A percentile compares a stretch with the other conserved stretches of the same genome.
Conservation (phyloP, 2,113 vertebrate species). For the Aegypius monachus region DNA sequence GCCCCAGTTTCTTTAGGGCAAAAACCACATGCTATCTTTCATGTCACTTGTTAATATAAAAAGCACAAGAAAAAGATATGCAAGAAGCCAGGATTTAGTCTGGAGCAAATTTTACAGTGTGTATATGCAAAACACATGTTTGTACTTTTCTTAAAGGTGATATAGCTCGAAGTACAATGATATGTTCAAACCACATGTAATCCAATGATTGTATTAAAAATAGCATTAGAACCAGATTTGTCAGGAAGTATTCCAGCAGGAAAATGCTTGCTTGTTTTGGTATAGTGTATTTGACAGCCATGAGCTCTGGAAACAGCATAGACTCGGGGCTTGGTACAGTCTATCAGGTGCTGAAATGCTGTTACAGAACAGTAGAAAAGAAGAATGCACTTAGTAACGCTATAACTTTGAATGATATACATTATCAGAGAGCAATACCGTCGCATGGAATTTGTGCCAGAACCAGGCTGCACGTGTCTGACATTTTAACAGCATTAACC, state of each 20-base stretch:
- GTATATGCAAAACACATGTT: neutral
- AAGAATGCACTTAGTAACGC: constrained; percentile 37
- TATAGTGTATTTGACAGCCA: neutral
- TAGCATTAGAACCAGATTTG: neutral
- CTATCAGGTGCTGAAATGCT: constrained; percentile 47
- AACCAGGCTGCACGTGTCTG: neutral
- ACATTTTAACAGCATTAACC: constrained; percentile 30
- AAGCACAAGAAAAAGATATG: neutral
- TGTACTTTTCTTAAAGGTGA: neutral
- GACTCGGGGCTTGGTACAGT: neutral
- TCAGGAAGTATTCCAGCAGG: neutral
- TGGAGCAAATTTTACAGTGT: neutral
- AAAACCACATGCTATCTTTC: neutral
- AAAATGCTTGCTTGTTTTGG: neutral
- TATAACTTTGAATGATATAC: neutral
- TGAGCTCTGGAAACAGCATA: neutral
- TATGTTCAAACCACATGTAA: neutral
- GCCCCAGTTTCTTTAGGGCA: neutral
- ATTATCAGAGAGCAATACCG: neutral
- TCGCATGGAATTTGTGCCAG: neutral
- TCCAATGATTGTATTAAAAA: neutral
- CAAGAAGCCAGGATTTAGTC: neutral
- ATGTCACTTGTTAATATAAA: neutral
- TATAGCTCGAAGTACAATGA: neutral
- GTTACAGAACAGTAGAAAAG: constrained; percentile 16